phyloP scores from a whole-genome alignment of 2,797 vertebrate genomes.

The Cuniculus paca region DNA sequence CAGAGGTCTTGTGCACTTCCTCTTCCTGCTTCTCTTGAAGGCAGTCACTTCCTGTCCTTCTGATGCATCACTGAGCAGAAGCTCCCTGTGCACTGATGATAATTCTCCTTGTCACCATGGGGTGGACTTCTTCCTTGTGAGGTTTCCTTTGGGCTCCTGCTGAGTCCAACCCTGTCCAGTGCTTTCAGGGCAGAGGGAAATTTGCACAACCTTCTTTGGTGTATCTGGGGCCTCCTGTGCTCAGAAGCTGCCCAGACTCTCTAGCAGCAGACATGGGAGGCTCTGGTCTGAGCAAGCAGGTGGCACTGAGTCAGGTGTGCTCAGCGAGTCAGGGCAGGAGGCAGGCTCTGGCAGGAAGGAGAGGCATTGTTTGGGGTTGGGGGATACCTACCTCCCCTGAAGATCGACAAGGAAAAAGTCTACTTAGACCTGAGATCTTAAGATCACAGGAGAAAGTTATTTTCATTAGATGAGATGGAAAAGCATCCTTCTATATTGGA shows the following conservation, averaged over 20 bases:
- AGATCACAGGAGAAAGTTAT: background rate
- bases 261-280: background rate
- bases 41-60: background rate
- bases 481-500: background rate
- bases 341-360: background rate
- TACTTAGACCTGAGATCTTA: background rate
- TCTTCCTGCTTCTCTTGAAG: background rate
- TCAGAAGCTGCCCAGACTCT: background rate
- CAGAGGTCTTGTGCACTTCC: background rate
- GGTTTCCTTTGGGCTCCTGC: background rate
- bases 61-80: fast-evolving
- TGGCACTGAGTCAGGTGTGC: background rate
- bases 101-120: too few relatives aligned
- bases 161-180: background rate
- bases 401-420: background rate
- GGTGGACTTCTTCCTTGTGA: background rate
- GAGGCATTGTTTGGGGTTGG: background rate
- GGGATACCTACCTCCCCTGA: background rate
- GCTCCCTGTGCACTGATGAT: too few relatives aligned
- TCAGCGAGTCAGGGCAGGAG: too few relatives aligned
- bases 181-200: background rate
- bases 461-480: background rate
- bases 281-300: too few relatives aligned
- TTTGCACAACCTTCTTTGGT: background rate
- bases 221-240: fast-evolving